Evolutionary conservation across 2,888 invertebrate species (phyloP).

Genomic region (Eristalinus sepulchralis): DNA sequence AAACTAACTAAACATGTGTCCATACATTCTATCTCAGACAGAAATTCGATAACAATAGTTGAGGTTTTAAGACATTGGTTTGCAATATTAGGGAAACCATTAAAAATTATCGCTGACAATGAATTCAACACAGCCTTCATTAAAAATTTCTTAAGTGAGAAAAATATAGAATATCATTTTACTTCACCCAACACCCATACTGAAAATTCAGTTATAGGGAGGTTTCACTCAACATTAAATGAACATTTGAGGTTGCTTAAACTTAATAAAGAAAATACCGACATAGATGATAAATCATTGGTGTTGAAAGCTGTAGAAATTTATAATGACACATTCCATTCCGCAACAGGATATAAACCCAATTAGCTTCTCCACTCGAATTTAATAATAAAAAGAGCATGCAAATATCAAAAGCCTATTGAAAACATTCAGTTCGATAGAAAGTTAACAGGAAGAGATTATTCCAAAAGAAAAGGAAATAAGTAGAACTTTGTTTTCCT

Average conservation of each 20-base stretch:
- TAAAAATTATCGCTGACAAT: constrained; percentile 40
- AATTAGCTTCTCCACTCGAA: constrained; percentile 49
- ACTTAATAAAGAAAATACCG: constrained; percentile 24
- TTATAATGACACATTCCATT: constrained; percentile 55
- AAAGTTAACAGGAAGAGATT: not conserved
- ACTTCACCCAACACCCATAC: constrained; percentile 25
- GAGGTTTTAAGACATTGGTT: constrained; percentile 23
- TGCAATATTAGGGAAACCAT: constrained; percentile 41
- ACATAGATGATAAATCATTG: constrained; percentile 42
- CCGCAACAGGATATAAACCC: constrained; percentile 49
- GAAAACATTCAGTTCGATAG: constrained; percentile 1
- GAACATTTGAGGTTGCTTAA: constrained; percentile 55
- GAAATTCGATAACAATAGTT: constrained; percentile 34
- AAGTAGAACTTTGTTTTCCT: not conserved
- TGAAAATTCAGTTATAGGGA: constrained; percentile 32
- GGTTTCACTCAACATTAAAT: constrained; percentile 53
- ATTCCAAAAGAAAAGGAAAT: not conserved
- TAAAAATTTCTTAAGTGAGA: not conserved
- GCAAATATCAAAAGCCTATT: constrained; percentile 26
- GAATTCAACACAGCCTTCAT: too few species aligned
- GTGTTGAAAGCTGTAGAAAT: constrained; percentile 51
- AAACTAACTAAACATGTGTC: constrained; percentile 46
- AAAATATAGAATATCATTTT: too few species aligned
- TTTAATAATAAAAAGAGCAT: constrained; percentile 26
- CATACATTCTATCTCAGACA: constrained; percentile 20